These are phyloP conservation scores for Acanthosoma haemorrhoidale DNA, from an alignment of 2,888 invertebrate genomes.

Conservation along the genomic window DNA sequence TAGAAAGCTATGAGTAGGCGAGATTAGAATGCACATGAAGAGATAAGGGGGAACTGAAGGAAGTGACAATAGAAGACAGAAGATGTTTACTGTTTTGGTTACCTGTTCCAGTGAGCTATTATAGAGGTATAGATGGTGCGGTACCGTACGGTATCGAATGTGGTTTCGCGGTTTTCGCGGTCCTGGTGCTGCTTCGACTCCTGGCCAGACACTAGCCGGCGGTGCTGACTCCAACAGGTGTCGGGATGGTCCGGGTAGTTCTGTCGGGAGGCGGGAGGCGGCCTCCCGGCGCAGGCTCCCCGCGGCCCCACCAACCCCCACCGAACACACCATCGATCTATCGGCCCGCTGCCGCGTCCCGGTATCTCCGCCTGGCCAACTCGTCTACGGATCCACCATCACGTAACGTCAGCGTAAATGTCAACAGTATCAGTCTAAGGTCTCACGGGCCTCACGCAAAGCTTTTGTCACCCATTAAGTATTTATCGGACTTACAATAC, in stretches of 20 bases:
- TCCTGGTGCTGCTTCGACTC: constrained; percentile 2
- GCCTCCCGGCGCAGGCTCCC: constrained; percentile 5
- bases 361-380: not conserved
- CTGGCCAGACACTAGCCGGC: constrained; percentile 2
- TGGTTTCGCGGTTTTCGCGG: not conserved
- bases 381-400: too few relatives aligned
- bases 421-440: not conserved
- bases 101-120: constrained; percentile 12
- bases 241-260: constrained; percentile 7
- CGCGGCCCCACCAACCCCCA: not conserved
- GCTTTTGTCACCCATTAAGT: too few relatives aligned
- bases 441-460: too few relatives aligned
- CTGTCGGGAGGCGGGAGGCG: not conserved
- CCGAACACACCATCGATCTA: constrained; percentile 11
- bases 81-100: not conserved
- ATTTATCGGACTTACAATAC: too few relatives aligned
- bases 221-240: constrained; percentile 14
- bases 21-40: constrained; percentile 4
- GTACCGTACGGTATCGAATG: not conserved
- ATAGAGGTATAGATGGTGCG: too few relatives aligned
- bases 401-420: not conserved
- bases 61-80: constrained; percentile 1
- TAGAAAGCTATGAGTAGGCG: not conserved
- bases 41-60: not conserved
- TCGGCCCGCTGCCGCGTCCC: not conserved